phyloP scores from a whole-genome alignment of 2,797 vertebrate genomes.

The Spinus olivaceus region DNA sequence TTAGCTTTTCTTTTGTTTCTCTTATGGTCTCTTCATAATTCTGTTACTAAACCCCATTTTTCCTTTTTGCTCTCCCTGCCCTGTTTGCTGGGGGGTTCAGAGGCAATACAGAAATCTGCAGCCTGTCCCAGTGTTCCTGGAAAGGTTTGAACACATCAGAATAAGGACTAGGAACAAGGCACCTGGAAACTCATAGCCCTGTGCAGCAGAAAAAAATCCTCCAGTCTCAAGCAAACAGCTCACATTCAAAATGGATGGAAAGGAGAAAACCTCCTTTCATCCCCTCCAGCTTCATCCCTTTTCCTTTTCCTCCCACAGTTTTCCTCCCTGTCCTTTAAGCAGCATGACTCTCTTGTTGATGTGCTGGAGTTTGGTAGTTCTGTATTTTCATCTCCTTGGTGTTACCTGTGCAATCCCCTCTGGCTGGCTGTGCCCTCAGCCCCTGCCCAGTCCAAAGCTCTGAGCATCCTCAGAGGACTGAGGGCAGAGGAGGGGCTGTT shows the following conservation, averaged over 20 bases:
- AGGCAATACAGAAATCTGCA: not conserved
- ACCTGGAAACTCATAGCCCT: not conserved
- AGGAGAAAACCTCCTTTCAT: not conserved
- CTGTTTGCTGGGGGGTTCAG: accelerated
- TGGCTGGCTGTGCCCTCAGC: not conserved
- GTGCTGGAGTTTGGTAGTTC: accelerated
- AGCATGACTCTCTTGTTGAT: accelerated
- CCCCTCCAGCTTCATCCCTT: not conserved
- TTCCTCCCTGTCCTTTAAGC: not conserved
- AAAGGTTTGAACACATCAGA: not conserved
- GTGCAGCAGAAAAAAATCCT: not conserved
- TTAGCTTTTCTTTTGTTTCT: not conserved
- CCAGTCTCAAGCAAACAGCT: not conserved
- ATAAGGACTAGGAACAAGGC: not conserved
- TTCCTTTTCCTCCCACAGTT: not conserved
- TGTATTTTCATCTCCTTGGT: not conserved
- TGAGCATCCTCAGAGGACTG: not conserved
- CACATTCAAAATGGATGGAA: not conserved
- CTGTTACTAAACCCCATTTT: not conserved
- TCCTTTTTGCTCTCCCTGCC: accelerated
- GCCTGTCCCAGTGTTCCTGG: not conserved
- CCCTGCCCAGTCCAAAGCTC: accelerated
- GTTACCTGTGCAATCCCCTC: not conserved
- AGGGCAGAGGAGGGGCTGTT: not conserved
- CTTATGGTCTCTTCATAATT: accelerated